These are phyloP conservation scores for Chlorops oryzae DNA, from an alignment of 1,140 invertebrate species.

Conservation along the genomic window DNA sequence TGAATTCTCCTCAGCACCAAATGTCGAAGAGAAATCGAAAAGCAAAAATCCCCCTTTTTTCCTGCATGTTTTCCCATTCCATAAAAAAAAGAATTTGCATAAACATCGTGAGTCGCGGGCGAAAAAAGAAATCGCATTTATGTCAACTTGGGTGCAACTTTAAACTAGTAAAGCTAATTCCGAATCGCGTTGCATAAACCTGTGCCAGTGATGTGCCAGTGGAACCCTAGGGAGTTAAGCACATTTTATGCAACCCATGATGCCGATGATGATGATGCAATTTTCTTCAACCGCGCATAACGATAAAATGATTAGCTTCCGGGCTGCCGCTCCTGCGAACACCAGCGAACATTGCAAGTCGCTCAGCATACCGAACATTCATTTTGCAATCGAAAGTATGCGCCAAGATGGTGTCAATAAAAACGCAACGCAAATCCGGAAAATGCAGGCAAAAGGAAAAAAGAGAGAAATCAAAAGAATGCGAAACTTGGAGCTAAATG, in stretches of 20 bases:
- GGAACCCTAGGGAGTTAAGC: background rate
- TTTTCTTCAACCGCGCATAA: conserved; percentile 13
- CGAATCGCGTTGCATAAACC: background rate
- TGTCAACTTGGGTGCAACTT: background rate
- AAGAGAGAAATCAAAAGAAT: background rate
- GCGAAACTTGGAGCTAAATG: background rate
- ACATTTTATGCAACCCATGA: no score
- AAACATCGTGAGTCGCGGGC: background rate
- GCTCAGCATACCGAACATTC: no score
- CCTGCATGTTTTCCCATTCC: no score
- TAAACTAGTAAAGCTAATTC: background rate
- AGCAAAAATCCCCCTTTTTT: no score
- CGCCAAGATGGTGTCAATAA: background rate
- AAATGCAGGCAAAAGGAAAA: background rate
- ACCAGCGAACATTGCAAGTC: no score
- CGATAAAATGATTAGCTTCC: conserved; percentile 38
- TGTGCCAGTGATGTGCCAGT: background rate
- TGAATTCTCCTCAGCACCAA: no score
- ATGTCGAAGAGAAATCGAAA: no score
- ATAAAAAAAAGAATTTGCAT: no score
- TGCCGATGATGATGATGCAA: no score
- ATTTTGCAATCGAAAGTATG: background rate
- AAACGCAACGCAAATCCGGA: background rate
- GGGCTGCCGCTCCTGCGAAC: background rate
- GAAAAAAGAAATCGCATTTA: conserved; percentile 4